These are phyloP conservation scores for Platalea minor DNA, from an alignment of 2,797 vertebrate species.

Conservation along the genomic window DNA sequence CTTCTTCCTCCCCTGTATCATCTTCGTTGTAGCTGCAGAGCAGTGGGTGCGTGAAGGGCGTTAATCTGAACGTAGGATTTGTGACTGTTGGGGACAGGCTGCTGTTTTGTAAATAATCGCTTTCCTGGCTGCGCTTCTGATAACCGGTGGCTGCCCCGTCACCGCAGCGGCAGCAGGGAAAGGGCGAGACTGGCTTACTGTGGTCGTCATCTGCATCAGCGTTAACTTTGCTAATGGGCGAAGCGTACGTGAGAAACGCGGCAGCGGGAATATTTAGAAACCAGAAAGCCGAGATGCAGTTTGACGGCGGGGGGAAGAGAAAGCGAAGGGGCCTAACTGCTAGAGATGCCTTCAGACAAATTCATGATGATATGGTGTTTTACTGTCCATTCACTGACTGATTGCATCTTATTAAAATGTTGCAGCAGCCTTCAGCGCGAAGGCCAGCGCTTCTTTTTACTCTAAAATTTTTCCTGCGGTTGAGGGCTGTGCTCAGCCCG, in stretches of 20 bases:
- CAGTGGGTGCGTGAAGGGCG: neutral
- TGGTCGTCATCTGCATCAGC: fast-evolving
- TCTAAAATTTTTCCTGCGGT: neutral
- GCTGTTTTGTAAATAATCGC: neutral
- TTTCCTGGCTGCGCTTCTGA: neutral
- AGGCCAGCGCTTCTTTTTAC: neutral
- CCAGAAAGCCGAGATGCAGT: neutral
- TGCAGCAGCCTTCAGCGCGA: neutral
- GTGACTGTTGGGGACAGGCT: neutral
- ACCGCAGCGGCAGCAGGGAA: neutral
- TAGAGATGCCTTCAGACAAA: neutral
- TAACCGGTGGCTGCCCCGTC: neutral
- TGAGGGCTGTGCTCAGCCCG: neutral
- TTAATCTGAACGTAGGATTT: neutral
- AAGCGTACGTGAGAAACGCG: neutral
- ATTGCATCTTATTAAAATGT: neutral
- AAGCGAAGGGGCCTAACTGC: neutral
- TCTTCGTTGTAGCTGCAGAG: neutral
- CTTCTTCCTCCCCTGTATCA: neutral
- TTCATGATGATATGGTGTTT: neutral
- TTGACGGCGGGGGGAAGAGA: neutral
- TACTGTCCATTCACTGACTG: neutral
- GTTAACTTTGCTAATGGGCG: neutral
- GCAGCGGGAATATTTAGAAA: neutral
- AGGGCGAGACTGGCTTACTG: neutral